Evolutionary conservation across 1,140 invertebrate genomes (phyloP).

Genomic region (Kradibia gibbosae): DNA sequence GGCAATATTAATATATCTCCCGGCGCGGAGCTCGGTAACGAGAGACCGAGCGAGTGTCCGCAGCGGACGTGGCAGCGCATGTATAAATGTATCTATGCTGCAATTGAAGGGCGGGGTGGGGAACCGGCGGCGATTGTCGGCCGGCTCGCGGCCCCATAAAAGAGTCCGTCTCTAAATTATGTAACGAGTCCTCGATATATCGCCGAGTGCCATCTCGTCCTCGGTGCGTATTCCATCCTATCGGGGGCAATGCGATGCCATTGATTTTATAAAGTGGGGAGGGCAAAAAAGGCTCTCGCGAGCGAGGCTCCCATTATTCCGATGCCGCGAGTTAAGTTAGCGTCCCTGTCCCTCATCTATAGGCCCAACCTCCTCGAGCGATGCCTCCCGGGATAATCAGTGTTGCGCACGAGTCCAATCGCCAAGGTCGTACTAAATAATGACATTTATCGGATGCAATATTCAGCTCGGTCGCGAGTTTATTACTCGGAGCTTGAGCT

Average conservation of each 20-base stretch:
- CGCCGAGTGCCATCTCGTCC: slow-evolving; percentile 52
- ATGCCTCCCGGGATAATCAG: background rate
- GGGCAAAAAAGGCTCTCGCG: slow-evolving; percentile 18
- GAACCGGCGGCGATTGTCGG: background rate
- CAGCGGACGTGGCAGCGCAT: background rate
- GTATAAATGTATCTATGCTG: slow-evolving; percentile 52
- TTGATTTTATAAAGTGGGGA: slow-evolving; percentile 38
- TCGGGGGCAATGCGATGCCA: slow-evolving; percentile 59
- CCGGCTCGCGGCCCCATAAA: background rate
- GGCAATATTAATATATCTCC: slow-evolving; percentile 48
- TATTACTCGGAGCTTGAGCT: background rate
- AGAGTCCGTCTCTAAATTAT: slow-evolving; percentile 33
- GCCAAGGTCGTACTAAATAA: slow-evolving; percentile 6
- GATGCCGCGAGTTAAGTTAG: background rate
- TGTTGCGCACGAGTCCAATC: background rate
- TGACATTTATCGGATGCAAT: slow-evolving; percentile 4
- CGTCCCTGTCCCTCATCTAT: slow-evolving; percentile 13
- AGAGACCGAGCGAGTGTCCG: slow-evolving; percentile 14
- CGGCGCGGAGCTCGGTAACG: slow-evolving; percentile 30
- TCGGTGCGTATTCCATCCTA: slow-evolving; percentile 52
- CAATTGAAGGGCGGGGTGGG: slow-evolving; percentile 29
- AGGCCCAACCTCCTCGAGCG: background rate
- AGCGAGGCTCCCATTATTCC: slow-evolving; percentile 38
- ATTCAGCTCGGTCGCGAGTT: background rate
- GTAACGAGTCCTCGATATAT: slow-evolving; percentile 54